Base-by-base conservation (phyloP, 2,888 invertebrate species). In the Polyploca ridens region DNA sequence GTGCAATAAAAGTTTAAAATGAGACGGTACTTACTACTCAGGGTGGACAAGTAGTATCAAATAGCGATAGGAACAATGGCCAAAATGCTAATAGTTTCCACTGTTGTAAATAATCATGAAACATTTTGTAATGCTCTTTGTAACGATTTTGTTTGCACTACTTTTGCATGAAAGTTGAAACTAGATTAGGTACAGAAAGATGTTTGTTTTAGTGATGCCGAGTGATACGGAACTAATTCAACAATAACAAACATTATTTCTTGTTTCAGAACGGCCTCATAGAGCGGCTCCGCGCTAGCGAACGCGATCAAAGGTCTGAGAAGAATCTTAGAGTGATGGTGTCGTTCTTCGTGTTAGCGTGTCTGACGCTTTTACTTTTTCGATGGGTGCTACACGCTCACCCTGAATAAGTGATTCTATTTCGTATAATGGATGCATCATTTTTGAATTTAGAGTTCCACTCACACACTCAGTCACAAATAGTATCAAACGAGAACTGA, bases 321-420 rank as follows among this genome's bases (percentile, higher is more conserved):
- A 91, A 88, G 71, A 91, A 87, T 59, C 85, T 92, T 3, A 85
- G 88, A 38, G 86, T 93, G 19, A 85, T 93, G 82, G 80, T 94
- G 49, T 84, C 87, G 1, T 86, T 92, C 74, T 90, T 94, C 73
- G 87, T 86, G 33, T 64, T 87, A 44, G 84, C 83, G 10, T 94
- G 88, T 72, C n/a, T 92, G 6, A 70, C 86, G 13, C 80, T 94
- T 13, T 73, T 93, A 33, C 71, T 93, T 19, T 77, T 94, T 64
- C 83, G 94, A 74, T 94, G 94, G 93, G 86, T 90, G n/a, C 77
- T 92, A 5, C 91, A 87, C 64, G 79, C 85, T 0, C 90, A 91
- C 64, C 88, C 90, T 2, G 76, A 83, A n/a, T 88, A 90, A 41
- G 3, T 41, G 41, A 16, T 54, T 60, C 46, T n/a, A 27, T 60